Evolutionary conservation across 2,113 vertebrate genomes (phyloP).

Genomic region (Pholis gunnellus): DNA sequence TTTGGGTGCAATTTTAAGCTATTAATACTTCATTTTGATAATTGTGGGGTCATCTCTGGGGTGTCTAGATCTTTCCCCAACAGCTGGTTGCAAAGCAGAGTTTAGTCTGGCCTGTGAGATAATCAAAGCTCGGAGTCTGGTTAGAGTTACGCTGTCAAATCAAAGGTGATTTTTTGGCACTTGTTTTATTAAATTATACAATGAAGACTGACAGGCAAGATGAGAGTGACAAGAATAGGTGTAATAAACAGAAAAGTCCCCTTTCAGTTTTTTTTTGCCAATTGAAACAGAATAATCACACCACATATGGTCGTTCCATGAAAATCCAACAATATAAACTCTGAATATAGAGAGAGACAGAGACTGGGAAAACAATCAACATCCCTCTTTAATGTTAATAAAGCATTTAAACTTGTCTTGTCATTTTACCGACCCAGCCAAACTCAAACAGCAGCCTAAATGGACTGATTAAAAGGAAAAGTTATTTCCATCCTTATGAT

Average conservation of each 20-base stretch:
- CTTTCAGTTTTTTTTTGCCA: background rate
- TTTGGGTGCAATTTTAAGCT: slow-evolving; percentile 86
- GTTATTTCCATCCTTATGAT: background rate
- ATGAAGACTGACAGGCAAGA: slow-evolving; percentile 46
- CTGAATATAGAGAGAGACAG: background rate
- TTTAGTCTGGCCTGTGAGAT: slow-evolving; percentile 68
- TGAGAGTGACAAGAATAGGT: slow-evolving; percentile 41
- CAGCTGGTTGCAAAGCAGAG: slow-evolving; percentile 76
- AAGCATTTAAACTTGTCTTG: background rate
- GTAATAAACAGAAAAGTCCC: slow-evolving; percentile 8
- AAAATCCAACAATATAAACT: background rate
- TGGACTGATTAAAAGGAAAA: background rate
- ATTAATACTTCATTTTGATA: slow-evolving; percentile 86
- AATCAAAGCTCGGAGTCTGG: slow-evolving; percentile 73
- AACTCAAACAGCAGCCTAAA: background rate
- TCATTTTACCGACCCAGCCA: background rate
- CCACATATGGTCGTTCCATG: background rate
- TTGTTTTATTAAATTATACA: slow-evolving; percentile 54
- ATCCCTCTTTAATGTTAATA: slow-evolving; percentile 1
- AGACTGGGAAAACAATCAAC: background rate
- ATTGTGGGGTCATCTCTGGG: slow-evolving; percentile 82
- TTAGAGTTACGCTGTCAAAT: slow-evolving; percentile 64
- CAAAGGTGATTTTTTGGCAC: slow-evolving; percentile 67
- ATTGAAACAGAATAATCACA: background rate
- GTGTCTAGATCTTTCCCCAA: slow-evolving; percentile 79